A percentile compares a stretch with the other conserved stretches of the same genome.
Evolutionary conservation across 1,140 invertebrate genomes (phyloP).

Genomic region (Phymorhynchus buccinoides): DNA sequence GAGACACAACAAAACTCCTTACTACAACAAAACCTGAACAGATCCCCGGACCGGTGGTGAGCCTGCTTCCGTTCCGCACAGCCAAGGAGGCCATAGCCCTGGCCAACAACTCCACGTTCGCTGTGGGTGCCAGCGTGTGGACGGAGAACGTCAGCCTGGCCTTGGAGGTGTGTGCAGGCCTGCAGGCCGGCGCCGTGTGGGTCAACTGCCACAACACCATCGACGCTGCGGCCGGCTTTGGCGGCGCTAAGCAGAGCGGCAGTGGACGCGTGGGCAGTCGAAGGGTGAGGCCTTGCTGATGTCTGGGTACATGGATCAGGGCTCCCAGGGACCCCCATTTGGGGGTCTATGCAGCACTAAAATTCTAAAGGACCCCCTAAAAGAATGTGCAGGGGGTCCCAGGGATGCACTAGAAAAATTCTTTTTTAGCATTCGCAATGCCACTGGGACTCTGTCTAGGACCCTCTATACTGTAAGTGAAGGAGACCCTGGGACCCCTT

Average conservation of each 20-base stretch:
- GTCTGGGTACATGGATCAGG: no score
- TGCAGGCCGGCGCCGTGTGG: conserved; percentile 78
- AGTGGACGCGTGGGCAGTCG: conserved; percentile 72
- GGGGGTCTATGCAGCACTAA: no score
- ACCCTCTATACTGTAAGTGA: no score
- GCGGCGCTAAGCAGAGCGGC: conserved; percentile 76
- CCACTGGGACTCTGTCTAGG: no score
- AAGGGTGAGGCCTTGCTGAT: conserved; percentile 68
- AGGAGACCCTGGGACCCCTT: no score
- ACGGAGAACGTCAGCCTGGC: conserved; percentile 77
- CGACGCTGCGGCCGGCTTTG: conserved; percentile 75
- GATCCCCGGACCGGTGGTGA: conserved; percentile 74
- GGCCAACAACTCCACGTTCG: conserved; percentile 77
- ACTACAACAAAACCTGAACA: no score
- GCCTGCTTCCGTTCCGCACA: conserved; percentile 77
- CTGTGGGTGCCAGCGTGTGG: conserved; percentile 77
- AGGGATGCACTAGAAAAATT: no score
- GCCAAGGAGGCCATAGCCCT: conserved; percentile 78
- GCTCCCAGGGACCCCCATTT: no score
- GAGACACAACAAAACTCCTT: no score
- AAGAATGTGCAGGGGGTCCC: no score
- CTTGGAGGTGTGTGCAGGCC: conserved; percentile 76
- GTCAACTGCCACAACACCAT: conserved; percentile 77
- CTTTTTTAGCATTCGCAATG: no score
- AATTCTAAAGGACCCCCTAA: no score